phyloP scores from a whole-genome alignment of 2,888 invertebrate species.

The Lycia hirtaria region DNA sequence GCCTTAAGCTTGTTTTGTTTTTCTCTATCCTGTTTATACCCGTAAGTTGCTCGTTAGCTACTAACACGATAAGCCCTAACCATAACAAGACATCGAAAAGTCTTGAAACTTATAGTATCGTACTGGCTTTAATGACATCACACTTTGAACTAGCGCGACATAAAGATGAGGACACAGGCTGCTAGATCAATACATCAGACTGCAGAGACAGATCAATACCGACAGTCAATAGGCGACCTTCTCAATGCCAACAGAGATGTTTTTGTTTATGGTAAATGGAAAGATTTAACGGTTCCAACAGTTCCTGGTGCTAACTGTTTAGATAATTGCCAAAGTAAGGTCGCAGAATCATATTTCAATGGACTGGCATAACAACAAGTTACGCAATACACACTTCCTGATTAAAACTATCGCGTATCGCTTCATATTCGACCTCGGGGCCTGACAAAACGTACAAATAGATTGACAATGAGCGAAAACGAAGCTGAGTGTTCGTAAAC shows the following conservation, averaged over 20 bases:
- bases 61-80: not conserved
- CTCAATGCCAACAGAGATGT: constrained; percentile 8
- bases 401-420: constrained; percentile 34
- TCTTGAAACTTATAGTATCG: not conserved
- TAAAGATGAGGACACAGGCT: constrained; percentile 1
- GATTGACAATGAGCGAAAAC: constrained; percentile 40
- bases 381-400: constrained; percentile 41
- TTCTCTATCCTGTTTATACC: no score
- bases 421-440: constrained; percentile 41
- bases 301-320: constrained; percentile 38
- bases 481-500: constrained; percentile 47
- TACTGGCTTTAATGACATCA: not conserved
- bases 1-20: no score
- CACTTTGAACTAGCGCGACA: not conserved
- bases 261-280: constrained; percentile 18
- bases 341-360: constrained; percentile 29
- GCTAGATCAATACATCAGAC: constrained; percentile 17
- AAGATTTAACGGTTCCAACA: constrained; percentile 19
- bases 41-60: no score
- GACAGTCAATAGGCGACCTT: constrained; percentile 14
- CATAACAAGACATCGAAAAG: not conserved
- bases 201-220: constrained; percentile 20
- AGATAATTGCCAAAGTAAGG: constrained; percentile 36
- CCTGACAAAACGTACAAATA: constrained; percentile 39
- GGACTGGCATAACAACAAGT: constrained; percentile 25